Evolutionary conservation across 92 coral and sea anemone genomes (phyloP).

Genomic region (Scolanthus callimorphus): DNA sequence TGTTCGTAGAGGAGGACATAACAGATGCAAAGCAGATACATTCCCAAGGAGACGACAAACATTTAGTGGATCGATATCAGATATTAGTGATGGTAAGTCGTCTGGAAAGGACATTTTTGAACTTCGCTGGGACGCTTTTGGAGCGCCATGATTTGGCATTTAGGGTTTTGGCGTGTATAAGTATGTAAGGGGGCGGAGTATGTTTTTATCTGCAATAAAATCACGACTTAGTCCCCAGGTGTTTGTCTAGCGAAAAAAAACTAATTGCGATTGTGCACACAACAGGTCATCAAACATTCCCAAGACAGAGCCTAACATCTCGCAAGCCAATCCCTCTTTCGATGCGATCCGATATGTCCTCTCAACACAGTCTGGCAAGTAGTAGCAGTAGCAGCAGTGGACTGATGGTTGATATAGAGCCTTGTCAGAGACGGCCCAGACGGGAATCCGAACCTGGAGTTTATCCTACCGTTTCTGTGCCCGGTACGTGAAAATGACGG

Average conservation of each 20-base stretch:
- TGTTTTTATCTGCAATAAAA: too few relatives aligned
- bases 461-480: too few relatives aligned
- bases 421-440: slow-evolving; percentile 30
- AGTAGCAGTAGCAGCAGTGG: slow-evolving; percentile 98
- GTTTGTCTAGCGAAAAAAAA: too few relatives aligned
- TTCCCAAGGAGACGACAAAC: slow-evolving; percentile 97
- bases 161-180: too few relatives aligned
- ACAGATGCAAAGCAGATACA: slow-evolving; percentile 87
- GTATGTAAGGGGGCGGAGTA: too few relatives aligned
- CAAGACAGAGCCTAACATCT: slow-evolving; percentile 69
- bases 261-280: too few relatives aligned
- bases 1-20: slow-evolving; percentile 68
- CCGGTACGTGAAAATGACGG: too few relatives aligned
- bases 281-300: slow-evolving; percentile 87
- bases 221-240: too few relatives aligned
- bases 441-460: slow-evolving; percentile 78
- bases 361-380: slow-evolving; percentile 87
- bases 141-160: too few relatives aligned
- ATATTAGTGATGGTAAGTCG: slow-evolving; percentile 73
- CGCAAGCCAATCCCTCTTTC: slow-evolving; percentile 93
- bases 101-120: neutral
- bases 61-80: slow-evolving; percentile 78
- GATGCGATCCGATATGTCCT: slow-evolving; percentile 64
- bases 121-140: too few relatives aligned
- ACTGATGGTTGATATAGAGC: slow-evolving; percentile 87